phyloP scores from a whole-genome alignment of 2,888 invertebrate genomes.

The Lypha dubia region DNA sequence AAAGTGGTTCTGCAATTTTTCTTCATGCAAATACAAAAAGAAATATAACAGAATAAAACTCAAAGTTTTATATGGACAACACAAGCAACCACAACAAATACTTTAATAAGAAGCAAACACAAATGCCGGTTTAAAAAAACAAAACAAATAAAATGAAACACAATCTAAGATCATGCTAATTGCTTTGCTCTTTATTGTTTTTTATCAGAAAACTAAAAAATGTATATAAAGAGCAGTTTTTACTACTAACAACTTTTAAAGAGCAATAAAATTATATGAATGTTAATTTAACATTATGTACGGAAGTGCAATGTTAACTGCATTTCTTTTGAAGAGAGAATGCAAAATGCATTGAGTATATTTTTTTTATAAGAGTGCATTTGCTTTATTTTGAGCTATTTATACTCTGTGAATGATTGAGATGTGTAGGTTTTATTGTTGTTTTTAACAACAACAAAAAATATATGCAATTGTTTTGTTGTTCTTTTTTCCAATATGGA shows the following conservation, averaged over 20 bases:
- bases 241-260: not conserved
- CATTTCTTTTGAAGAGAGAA: too few relatives aligned
- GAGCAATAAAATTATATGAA: conserved; percentile 9
- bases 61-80: not conserved
- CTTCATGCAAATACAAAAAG: conserved; percentile 4
- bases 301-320: conserved; percentile 24
- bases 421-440: not conserved
- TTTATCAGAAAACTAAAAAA: not conserved
- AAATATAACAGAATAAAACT: not conserved
- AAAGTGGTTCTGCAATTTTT: conserved; percentile 37
- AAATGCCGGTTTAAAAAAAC: conserved; percentile 30
- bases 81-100: conserved; percentile 44
- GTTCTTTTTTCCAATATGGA: conserved; percentile 9
- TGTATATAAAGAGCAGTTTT: not conserved
- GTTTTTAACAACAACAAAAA: not conserved
- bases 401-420: not conserved
- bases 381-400: conserved; percentile 4
- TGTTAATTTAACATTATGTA: not conserved
- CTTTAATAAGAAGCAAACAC: conserved; percentile 21
- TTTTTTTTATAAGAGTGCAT: conserved; percentile 12
- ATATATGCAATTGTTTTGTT: conserved; percentile 39
- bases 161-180: not conserved
- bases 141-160: conserved; percentile 4
- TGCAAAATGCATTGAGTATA: conserved; percentile 32
- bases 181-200: not conserved